Conservation (phyloP, 2,888 invertebrate genomes). For the Lycophotia porphyrea region DNA sequence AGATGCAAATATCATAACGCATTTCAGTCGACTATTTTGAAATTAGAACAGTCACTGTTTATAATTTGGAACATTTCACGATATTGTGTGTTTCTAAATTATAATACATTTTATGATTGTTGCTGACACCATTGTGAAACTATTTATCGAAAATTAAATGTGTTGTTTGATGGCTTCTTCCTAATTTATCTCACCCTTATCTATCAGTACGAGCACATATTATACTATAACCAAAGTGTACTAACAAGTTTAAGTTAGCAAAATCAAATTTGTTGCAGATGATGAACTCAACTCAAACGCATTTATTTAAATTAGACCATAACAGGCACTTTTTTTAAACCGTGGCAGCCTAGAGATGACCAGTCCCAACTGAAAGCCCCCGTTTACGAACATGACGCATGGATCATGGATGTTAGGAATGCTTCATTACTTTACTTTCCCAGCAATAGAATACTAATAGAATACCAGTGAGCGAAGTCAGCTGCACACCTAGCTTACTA, state of each 20-base stretch:
- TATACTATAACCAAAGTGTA: neutral
- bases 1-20: neutral
- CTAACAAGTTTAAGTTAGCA: neutral
- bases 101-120: neutral
- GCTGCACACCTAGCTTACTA: neutral
- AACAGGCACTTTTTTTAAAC: too few relatives aligned
- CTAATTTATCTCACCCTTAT: neutral
- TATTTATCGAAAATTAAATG: neutral
- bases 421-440: neutral
- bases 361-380: too few relatives aligned
- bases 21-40: neutral
- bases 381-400: too few relatives aligned
- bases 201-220: neutral
- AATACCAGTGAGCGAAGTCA: neutral
- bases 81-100: slow-evolving; percentile 9
- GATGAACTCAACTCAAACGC: too few relatives aligned
- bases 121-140: neutral
- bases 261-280: neutral
- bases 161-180: neutral
- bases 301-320: too few relatives aligned
- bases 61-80: neutral
- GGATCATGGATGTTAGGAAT: neutral
- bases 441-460: neutral
- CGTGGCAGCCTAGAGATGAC: too few relatives aligned
- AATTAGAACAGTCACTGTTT: neutral